Conservation (phyloP, 2,888 invertebrate genomes). For the Rhopalosiphum nymphaeae region DNA sequence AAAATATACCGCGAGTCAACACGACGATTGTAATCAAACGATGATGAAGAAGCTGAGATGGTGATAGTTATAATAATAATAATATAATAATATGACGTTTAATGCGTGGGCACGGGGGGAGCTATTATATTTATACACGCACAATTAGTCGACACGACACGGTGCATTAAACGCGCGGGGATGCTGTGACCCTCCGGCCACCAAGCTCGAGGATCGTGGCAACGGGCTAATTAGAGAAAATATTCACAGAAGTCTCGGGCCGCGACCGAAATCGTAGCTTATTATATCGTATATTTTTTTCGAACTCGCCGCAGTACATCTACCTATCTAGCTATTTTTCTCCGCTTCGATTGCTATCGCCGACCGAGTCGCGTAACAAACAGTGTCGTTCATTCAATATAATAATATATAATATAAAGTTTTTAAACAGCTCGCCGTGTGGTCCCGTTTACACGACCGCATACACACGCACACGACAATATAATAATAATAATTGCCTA, state of each 20-base stretch:
- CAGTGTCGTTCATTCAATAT: neutral
- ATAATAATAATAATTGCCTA: constrained; percentile 53
- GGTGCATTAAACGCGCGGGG: neutral
- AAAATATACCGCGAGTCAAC: neutral
- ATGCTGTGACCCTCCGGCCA: neutral
- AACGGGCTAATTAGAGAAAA: constrained; percentile 45
- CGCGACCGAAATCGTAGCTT: constrained; percentile 14
- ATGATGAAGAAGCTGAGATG: neutral
- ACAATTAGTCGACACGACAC: neutral
- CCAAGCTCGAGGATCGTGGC: neutral
- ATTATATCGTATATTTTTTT: neutral
- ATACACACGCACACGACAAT: neutral
- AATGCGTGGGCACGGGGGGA: neutral
- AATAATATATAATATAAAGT: constrained; percentile 13
- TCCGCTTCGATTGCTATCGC: constrained; percentile 40
- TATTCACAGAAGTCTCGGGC: neutral
- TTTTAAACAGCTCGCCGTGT: constrained; percentile 55
- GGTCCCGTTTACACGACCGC: neutral
- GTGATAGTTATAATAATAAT: neutral
- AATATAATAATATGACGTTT: constrained; percentile 1
- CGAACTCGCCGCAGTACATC: neutral
- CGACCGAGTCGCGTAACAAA: neutral
- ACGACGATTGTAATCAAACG: neutral
- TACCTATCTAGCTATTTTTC: neutral
- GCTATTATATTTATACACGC: neutral